These are phyloP conservation scores for Microctonus hyperodae DNA, from an alignment of 2,888 invertebrate species.

Conservation along the genomic window DNA sequence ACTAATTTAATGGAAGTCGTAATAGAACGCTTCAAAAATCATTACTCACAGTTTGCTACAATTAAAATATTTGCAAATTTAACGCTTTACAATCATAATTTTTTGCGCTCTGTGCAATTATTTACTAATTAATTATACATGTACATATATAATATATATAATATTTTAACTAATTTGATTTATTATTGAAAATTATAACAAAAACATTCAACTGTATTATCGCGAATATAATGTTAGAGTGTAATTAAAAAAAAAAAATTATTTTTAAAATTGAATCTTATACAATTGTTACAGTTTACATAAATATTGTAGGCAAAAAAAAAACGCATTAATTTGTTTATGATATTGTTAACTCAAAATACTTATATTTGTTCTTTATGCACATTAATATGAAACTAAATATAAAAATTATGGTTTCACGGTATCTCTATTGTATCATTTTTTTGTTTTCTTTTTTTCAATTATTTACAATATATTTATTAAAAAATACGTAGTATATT, in stretches of 20 bases:
- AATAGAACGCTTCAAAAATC: slow-evolving; percentile 5
- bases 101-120: not conserved
- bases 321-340: not conserved
- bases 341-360: not conserved
- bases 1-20: slow-evolving; percentile 13
- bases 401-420: slow-evolving; percentile 42
- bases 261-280: not conserved
- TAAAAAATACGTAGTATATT: slow-evolving; percentile 3
- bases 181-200: not conserved
- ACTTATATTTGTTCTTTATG: slow-evolving; percentile 1
- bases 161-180: slow-evolving; percentile 1
- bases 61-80: not conserved
- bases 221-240: not conserved
- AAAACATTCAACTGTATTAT: not conserved
- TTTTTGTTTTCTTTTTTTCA: slow-evolving; percentile 24
- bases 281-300: not conserved
- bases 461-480: too few species aligned
- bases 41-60: slow-evolving; percentile 1
- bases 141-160: not conserved
- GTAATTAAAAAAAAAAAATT: not conserved
- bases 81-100: not conserved
- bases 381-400: slow-evolving; percentile 27
- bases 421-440: slow-evolving; percentile 35
- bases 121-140: not conserved
- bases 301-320: not conserved